Base-by-base conservation (phyloP, 2,888 invertebrate species). In the Oligia fasciuncula region DNA sequence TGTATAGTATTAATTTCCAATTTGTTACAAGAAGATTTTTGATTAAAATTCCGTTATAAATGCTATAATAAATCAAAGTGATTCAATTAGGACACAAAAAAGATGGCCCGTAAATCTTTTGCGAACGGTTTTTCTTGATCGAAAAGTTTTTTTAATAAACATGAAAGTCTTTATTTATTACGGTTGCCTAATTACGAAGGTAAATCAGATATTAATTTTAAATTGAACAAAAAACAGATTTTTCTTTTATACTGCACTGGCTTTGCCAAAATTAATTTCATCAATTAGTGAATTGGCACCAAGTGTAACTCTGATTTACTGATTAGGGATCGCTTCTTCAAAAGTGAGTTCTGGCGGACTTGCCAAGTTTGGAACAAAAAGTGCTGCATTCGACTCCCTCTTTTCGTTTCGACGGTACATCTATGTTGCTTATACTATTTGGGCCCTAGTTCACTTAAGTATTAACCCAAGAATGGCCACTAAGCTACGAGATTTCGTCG, bases 1-100 rank as follows among this genome's bases (percentile, higher is more conserved):
- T 51, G 19, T 17, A 0, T 19, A 11, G 9, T 67, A 49, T 80
- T 83, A 13, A 69, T 80, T 69, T 69, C 0, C n/a, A 83, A 70
- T 65, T 70, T 65, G 17, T 77, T 46, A 62, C 29, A 57, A 54
- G 70, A 84, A 84, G 51, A 17, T 49, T 67, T 81, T 68, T 84
- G 46, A 84, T 79, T 67, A 70, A 84, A 77, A 84, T 40, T 78
- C 29, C 70, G 70, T 66, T 70, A 66, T 65, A 79, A 73, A 51
- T 60, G 23, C 13, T 63, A 1, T 63, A 85, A 85, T 85, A 85
- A 85, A 85, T 83, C 80, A 83, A 57, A 71, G n/a, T 75, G 81
- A 72, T 75, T 63, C 57, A 85, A 63, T 80, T 84, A 84, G 46
- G 68, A 73, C 40, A 60, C 23, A 67, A 73, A 78, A 63, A 80